Evolutionary conservation across 2,888 invertebrate genomes (phyloP).

Genomic region (Cheilosia grossa): DNA sequence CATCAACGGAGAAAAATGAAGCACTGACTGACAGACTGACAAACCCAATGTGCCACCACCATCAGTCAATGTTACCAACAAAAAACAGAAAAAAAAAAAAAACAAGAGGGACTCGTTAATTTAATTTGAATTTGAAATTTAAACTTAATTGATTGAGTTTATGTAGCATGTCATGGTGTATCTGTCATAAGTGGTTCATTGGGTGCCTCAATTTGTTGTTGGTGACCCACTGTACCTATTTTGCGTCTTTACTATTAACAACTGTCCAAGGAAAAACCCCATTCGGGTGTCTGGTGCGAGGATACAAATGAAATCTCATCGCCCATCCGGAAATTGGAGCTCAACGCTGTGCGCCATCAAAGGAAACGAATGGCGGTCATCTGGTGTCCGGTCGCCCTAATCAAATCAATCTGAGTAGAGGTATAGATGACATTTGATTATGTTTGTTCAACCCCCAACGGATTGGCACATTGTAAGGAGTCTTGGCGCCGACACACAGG

Average conservation of each 20-base stretch:
- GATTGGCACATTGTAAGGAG: neutral
- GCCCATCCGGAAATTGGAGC: slow-evolving; percentile 57
- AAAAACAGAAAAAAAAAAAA: neutral
- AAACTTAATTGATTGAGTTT: slow-evolving; percentile 65
- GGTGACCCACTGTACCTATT: neutral
- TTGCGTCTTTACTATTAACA: neutral
- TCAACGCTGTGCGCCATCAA: slow-evolving; percentile 15
- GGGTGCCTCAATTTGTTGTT: slow-evolving; percentile 30
- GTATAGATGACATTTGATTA: slow-evolving; percentile 52
- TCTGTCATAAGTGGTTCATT: slow-evolving; percentile 33
- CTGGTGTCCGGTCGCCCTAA: slow-evolving; percentile 69
- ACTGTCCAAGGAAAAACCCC: slow-evolving; percentile 6
- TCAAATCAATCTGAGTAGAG: slow-evolving; percentile 67
- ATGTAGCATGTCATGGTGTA: neutral
- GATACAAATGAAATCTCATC: slow-evolving; percentile 46
- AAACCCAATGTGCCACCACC: slow-evolving; percentile 27
- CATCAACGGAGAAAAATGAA: slow-evolving; percentile 44
- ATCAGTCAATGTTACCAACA: slow-evolving; percentile 16
- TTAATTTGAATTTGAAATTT: slow-evolving; percentile 59
- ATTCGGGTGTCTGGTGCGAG: slow-evolving; percentile 27
- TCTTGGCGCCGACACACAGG: slow-evolving; percentile 24
- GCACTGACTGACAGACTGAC: slow-evolving; percentile 49
- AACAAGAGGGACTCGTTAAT: slow-evolving; percentile 47
- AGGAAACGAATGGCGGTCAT: slow-evolving; percentile 68
- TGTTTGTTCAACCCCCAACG: slow-evolving; percentile 62